phyloP scores from a whole-genome alignment of 1,140 invertebrate species.

The Rhopalosiphum maidis region DNA sequence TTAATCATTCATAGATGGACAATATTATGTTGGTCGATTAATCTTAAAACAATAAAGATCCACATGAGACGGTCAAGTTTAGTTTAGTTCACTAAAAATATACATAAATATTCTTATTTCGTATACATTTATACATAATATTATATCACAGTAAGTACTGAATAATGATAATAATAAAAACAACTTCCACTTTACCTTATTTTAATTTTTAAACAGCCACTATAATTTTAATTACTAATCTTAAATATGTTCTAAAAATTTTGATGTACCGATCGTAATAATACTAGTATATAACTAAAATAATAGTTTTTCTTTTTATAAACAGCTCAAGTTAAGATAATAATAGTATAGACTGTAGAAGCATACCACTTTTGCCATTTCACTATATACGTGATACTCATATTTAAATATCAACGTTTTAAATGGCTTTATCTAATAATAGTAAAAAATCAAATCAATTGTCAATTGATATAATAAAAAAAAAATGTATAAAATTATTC shows the following conservation, averaged over 20 bases:
- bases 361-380: background rate
- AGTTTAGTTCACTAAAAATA: background rate
- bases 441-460: background rate
- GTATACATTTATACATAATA: too few relatives aligned
- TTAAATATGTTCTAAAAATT: background rate
- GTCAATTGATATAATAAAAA: background rate
- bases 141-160: too few relatives aligned
- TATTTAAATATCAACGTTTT: too few relatives aligned
- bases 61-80: background rate
- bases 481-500: background rate
- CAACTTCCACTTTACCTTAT: background rate
- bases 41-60: background rate
- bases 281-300: too few relatives aligned
- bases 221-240: background rate
- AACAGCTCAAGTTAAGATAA: background rate
- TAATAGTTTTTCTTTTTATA: background rate
- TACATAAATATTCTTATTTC: background rate
- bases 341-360: background rate
- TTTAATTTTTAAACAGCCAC: background rate
- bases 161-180: too few relatives aligned
- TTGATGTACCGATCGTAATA: too few relatives aligned
- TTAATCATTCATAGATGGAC: background rate
- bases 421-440: too few relatives aligned
- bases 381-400: background rate
- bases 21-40: background rate